Evolutionary conservation across 35 echinoderm and acorn worm species (phyloP).

Genomic region (Holothuria glaberrima): DNA sequence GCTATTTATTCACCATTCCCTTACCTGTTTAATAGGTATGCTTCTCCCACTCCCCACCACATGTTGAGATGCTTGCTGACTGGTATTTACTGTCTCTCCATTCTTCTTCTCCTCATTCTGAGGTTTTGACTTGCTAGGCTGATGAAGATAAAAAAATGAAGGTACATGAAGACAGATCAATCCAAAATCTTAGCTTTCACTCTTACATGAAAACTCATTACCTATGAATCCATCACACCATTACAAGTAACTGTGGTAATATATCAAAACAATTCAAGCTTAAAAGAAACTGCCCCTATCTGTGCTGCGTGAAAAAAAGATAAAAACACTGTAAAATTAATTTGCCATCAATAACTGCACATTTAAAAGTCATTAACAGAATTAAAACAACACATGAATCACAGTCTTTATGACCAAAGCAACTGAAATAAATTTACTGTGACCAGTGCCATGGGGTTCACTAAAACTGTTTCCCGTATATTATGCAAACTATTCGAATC

Average conservation of each 20-base stretch:
- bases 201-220: too few species aligned
- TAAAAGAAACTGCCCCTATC: not conserved
- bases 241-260: not conserved
- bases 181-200: too few species aligned
- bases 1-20: not conserved
- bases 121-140: constrained; percentile 84
- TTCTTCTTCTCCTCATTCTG: constrained; percentile 82
- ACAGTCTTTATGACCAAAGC: too few species aligned
- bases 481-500: too few species aligned
- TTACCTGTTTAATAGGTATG: constrained; percentile 98
- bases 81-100: constrained; percentile 67
- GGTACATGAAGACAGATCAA: not conserved
- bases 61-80: constrained; percentile 53
- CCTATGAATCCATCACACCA: not conserved
- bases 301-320: not conserved
- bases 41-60: constrained; percentile 93
- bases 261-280: not conserved
- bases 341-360: not conserved
- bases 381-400: too few species aligned
- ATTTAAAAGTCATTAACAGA: too few species aligned
- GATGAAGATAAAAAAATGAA: constrained; percentile 29
- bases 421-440: too few species aligned
- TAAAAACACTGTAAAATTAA: not conserved
- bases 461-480: too few species aligned
- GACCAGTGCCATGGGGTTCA: too few species aligned